Evolutionary conservation across 2,888 invertebrate genomes (phyloP), one percentile per base, ranked within the genome.

Genomic region (Luperina nickerlii): DNA sequence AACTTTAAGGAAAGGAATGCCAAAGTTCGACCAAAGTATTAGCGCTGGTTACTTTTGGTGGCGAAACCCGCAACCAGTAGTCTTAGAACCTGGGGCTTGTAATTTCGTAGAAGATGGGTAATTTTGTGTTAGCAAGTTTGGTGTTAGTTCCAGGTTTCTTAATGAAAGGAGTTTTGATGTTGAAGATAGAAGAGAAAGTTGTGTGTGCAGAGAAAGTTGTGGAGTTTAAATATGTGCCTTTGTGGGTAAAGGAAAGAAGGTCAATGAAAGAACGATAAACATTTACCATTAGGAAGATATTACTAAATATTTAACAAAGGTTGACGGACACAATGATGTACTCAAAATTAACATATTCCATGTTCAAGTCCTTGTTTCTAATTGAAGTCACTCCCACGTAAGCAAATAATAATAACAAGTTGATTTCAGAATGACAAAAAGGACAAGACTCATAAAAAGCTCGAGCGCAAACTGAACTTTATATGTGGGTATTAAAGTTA

Each of bases 1-100:
- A 85, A 89, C 74, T 89, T 88, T 74, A 24, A 20, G 68, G 60
- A 48, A 85, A 83, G 85, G 89, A 87, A 89, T 89, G 45, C 48
- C 62, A 68, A 89, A 89, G 88, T 89, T 89, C 73, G 15, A 57
- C 51, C 60, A 42, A 89, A 87, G 89, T 84, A 87, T 89, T 79
- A 88, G 71, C 66, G 27, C 73, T 62, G 77, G 80, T 38, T 86
- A 84, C 79, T 79, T 78, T 63, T 74, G 54, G 63, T 38, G 24
- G 45, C 42, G 27, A 81, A 73, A 54, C 74, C 27, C 38, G n/a
- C 15, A 54, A 38, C 66, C 48, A 62, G 38, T 11, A 79, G 66
- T 67, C 74, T 70, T 69, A 45, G 68, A 63, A 66, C 74, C 67
- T 65, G 63, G 18, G 20, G 63, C 74, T 68, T 76, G 69, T 74